Evolutionary conservation across 2,888 invertebrate species (phyloP), one percentile per base, ranked within the genome.

Genomic region (Papilio gigon): DNA sequence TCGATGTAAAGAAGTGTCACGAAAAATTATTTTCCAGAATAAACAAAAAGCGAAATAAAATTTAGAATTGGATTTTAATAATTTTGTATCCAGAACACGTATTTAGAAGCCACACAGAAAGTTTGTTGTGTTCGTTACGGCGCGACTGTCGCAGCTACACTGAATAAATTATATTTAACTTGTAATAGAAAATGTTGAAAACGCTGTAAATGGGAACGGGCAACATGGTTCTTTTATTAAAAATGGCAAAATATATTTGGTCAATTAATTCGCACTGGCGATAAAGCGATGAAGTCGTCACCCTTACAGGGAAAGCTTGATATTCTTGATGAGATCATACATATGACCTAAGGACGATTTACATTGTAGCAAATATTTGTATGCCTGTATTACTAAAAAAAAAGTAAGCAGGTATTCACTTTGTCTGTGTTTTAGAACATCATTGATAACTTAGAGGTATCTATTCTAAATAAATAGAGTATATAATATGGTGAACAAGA

Each of bases 81-180:
- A 30, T n/a, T 30, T 30, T 25, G n/a, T n/a, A 30, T 17, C n/a
- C 53, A 3, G 53, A 56, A 17, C 30, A 30, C n/a, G 53, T 56
- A 27, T 53, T 53, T 27, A 56, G 9, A 53, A 4, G 53, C 30
- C n/a, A 56, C 17, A 56, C 12, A n/a, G 17, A 30, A 56, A 56
- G 53, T 56, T 56, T 56, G 30, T 27, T n/a, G 30, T 56, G 30
- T 56, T 56, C 53, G 53, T 56, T 56, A 56, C 53, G 53, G 53
- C 37, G 14, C 22, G 40, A 60, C 25, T 25, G 60, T 60, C 25
- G 20, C 20, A 27, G 27, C 20, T 65, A 44, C 22, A 40, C 42
- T 25, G 58, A 65, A 40, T 65, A 65, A 56, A 62, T 68, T 47
- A 30, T 44, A 37, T 70, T 64, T 60, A 63, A 68, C 53, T 68